Percentiles rank a stretch among this genome's conserved stretches.
Conservation (phyloP, 2,113 vertebrate genomes). For the Brienomyrus longianalis region DNA sequence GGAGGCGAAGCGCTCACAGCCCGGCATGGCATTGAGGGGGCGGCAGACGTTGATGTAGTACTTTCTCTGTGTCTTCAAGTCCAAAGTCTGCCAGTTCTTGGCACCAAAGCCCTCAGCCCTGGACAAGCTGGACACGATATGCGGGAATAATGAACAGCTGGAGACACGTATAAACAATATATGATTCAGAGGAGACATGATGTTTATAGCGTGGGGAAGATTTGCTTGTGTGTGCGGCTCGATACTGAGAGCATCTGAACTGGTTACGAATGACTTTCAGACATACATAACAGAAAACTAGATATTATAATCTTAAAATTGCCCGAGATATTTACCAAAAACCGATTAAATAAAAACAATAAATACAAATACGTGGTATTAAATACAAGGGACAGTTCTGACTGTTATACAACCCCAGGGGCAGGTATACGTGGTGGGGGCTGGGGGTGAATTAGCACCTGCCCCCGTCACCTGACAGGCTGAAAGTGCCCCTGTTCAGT, state of each 20-base stretch:
- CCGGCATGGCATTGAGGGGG: constrained; percentile 65
- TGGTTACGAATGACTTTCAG: not conserved
- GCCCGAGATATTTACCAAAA: not conserved
- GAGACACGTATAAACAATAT: not conserved
- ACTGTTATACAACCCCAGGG: not conserved
- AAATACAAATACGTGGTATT: not conserved
- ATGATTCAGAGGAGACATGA: not conserved
- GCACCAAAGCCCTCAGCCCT: constrained; percentile 51
- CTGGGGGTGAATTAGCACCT: not conserved
- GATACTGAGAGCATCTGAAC: not conserved
- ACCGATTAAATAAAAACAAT: not conserved
- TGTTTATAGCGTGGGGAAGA: not conserved
- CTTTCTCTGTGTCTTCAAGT: constrained; percentile 51
- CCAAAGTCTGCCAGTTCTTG: constrained; percentile 73
- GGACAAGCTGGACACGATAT: constrained; percentile 63
- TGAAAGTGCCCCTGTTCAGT: not conserved
- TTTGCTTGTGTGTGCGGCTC: too few relatives aligned
- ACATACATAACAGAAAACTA: not conserved
- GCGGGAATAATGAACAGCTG: not conserved
- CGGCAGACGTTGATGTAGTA: constrained; percentile 91
- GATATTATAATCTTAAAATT: not conserved
- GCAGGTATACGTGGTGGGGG: not conserved
- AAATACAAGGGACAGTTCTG: not conserved
- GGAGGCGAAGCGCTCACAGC: constrained; percentile 74
- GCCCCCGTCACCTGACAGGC: not conserved